Evolutionary conservation across 2,888 invertebrate species (phyloP), one percentile per base, ranked within the genome.

Genomic region (Alviniconcha strummeri): DNA sequence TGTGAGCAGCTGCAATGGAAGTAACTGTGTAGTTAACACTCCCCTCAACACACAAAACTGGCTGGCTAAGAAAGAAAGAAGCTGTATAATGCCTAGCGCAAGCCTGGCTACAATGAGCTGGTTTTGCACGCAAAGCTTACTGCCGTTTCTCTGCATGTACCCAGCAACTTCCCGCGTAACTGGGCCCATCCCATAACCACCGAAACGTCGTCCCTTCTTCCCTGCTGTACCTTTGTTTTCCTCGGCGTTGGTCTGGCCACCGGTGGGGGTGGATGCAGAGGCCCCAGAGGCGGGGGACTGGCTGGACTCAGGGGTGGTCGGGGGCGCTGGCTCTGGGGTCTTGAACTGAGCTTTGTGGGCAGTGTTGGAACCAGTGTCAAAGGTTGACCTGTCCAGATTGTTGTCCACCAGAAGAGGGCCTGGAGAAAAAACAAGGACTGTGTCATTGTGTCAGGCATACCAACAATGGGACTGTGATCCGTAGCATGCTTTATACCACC

Each of bases 401-500:
- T 97, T 96, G 89, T 96, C 96, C 81, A 96, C 96, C 79, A 97
- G 94, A 92, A 96, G 96, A 0, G 97, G 97, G 36, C 96, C 96
- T 92, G 86, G 19, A 88, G 36, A 67, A 64, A 75, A 11, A 56
- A 82, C 9, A 36, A 36, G 36, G 36, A 36, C 36, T 36, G 36
- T 36, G 36, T 36, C 36, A 36, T 3, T 36, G 36, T 36, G 36
- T 36, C 36, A 36, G 36, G 36, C 36, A 36, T 36, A 36, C 36
- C 36, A 36, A 36, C 36, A 36, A 36, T 36, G 36, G 36, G 36
- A 36, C 36, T 36, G 36, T 36, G 36, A 36, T 36, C 36, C 36
- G 36, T 36, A 36, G 3, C 36, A 36, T 3, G 36, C 1, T 36
- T 36, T 36, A 36, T 36, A 36, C 36, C 36, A 36, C 36, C 36